phyloP scores from a whole-genome alignment of 2,113 vertebrate species.

The Stigmatopora argus region DNA sequence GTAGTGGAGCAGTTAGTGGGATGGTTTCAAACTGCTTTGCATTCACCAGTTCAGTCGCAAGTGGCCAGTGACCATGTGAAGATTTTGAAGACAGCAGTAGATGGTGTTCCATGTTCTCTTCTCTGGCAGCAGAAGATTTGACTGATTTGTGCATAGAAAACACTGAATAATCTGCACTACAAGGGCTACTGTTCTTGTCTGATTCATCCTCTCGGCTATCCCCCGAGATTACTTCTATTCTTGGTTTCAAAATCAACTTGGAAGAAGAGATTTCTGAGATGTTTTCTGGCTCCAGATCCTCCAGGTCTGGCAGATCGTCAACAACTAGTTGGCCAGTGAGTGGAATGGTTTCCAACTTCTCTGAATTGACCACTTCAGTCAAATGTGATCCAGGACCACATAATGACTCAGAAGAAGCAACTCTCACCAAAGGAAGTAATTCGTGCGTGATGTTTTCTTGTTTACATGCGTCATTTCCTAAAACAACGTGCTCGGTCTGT shows the following conservation, averaged over 20 bases:
- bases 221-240: slow-evolving; percentile 74
- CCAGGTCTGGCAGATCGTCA: slow-evolving; percentile 84
- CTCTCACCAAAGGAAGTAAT: neutral
- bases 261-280: slow-evolving; percentile 21
- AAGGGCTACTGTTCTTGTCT: neutral
- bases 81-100: slow-evolving; percentile 2
- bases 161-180: slow-evolving; percentile 4
- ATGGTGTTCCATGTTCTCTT: slow-evolving; percentile 10
- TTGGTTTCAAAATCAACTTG: slow-evolving; percentile 59
- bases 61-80: slow-evolving; percentile 8
- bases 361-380: slow-evolving; percentile 44
- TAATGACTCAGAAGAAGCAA: slow-evolving; percentile 1
- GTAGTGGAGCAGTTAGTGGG: slow-evolving; percentile 26
- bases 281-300: slow-evolving; percentile 65
- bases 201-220: slow-evolving; percentile 36
- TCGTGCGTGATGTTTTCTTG: slow-evolving; percentile 9
- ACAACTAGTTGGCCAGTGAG: slow-evolving; percentile 34
- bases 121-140: neutral
- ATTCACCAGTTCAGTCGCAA: slow-evolving; percentile 51
- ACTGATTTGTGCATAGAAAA: slow-evolving; percentile 17
- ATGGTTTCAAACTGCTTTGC: slow-evolving; percentile 50
- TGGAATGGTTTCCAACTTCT: slow-evolving; percentile 49
- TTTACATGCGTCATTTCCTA: neutral
- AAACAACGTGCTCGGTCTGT: neutral
- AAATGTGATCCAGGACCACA: slow-evolving; percentile 23